phyloP scores from a whole-genome alignment of 2,113 vertebrate species.

The Taurulus bubalis region DNA sequence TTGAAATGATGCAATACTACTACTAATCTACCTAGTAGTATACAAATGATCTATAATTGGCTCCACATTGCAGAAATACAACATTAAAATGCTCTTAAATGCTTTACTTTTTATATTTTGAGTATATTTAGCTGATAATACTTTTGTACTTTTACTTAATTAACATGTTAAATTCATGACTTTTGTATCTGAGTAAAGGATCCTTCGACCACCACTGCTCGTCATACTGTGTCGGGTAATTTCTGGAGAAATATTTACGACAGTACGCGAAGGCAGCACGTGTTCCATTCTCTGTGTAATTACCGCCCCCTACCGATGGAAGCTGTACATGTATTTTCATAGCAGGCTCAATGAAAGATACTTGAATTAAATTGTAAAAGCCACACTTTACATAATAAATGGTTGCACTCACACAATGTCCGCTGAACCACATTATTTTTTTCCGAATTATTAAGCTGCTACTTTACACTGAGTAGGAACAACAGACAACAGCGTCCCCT shows the following conservation, averaged over 20 bases:
- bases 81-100: background rate
- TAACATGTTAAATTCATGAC: background rate
- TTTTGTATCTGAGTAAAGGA: background rate
- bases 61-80: background rate
- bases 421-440: background rate
- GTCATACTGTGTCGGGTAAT: background rate
- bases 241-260: background rate
- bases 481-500: constrained; percentile 66
- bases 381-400: background rate
- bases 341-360: background rate
- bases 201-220: background rate
- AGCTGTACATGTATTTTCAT: background rate
- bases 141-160: background rate
- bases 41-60: background rate
- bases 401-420: background rate
- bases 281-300: background rate
- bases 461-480: background rate
- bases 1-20: background rate
- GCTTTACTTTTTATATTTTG: background rate
- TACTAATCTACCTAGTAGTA: background rate
- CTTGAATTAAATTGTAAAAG: background rate
- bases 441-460: background rate
- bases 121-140: background rate
- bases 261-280: constrained; percentile 6
- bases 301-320: constrained; percentile 36